Evolutionary conservation across 64 coral and sea anemone genomes (phyloP), one percentile per base, ranked within the genome.

Genomic region (Astreopora myriophthalma): DNA sequence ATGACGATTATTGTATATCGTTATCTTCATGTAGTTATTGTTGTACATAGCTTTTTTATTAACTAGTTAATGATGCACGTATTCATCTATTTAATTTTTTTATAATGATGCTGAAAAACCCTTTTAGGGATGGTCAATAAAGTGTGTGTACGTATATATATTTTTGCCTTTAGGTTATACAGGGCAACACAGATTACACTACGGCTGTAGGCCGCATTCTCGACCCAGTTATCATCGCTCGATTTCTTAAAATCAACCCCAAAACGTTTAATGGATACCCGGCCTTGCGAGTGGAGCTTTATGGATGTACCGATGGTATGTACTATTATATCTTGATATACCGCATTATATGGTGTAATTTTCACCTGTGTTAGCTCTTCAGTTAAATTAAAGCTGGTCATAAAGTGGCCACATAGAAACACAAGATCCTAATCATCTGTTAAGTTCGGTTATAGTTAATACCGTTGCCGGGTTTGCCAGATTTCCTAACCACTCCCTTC

Each of bases 241-340:
- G 92, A 12, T 94, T 79, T 39, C 14, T 94, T 23, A 42, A 86
- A 42, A 57, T 94, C 40, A 79, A 88, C 36, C 57, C 77, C 0
- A 82, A 74, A 27, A 55, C 86, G 29, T 89, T 52, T 31, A 22
- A 48, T 3, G 52, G 86, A 16, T 52, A 94, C 12, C 86, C 87
- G 8, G 34, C 65, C 12, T 39, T 94, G 46, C 80, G 92, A 69
- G 11, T 94, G 48, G 92, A 94, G 33, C 31, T 94, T 14, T 94
- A 89, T 89, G 92, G 92, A 74, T 94, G 92, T 26, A 70, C 35
- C 9, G 17, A 60, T 57, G 77, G 77, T 80, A 80, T 7, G 77
- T 27, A 1, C 12, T 16, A 61, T 78, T 48, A 29, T 16, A 17
- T 11, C 13, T 35, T 34, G 69, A 32, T 8, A 74, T 20, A 8